Base-by-base conservation (phyloP, 2,797 vertebrate species). In the Apogon talboti region DNA sequence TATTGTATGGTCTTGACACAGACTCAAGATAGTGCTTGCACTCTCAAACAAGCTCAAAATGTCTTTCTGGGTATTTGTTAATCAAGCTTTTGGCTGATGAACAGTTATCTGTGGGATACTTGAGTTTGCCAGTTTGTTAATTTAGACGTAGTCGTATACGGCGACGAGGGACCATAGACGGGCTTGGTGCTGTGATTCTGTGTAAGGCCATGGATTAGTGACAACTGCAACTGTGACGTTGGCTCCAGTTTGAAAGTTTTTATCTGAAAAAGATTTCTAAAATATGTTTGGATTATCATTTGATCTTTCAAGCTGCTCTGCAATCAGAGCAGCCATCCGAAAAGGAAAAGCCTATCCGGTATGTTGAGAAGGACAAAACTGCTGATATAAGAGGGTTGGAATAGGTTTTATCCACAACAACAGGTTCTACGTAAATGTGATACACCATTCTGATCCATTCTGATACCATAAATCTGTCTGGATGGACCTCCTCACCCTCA, bases 231-330 rank as follows among this genome's bases (percentile, higher is more conserved):
- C 44, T 30, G 21, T 56, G 42, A 35, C 19, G 38, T 51, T 61
- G 5, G 16, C 35, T 57, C 40, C 40, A 28, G 21, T n/a, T 55
- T 55, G 53, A 37, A 55, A 43, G 21, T 56, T 63, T 44, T 19
- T 11, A 24, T 47, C 11, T 49, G 40, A 66, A 49, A 41, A 30
- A 38, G 0, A 11, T 47, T 2, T 38, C n/a, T 15, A 18, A 53
- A 60, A 41, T 51, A 49, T 55, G 37, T 68, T n/a, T 63, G 15
- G 42, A 52, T 63, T 48, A 53, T 21, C 5, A 35, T 57, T 35
- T 58, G 7, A 63, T 74, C 18, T 53, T 47, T 69, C 14, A 64
- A 33, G 48, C 21, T 50, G 60, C 19, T 65, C 42, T 13, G 11
- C 14, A 12, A 52, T 62, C 33, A 51, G 19, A 8, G 10, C 18